Evolutionary conservation across 2,797 vertebrate genomes (phyloP).

Genomic region (Podarcis lilfordi): DNA sequence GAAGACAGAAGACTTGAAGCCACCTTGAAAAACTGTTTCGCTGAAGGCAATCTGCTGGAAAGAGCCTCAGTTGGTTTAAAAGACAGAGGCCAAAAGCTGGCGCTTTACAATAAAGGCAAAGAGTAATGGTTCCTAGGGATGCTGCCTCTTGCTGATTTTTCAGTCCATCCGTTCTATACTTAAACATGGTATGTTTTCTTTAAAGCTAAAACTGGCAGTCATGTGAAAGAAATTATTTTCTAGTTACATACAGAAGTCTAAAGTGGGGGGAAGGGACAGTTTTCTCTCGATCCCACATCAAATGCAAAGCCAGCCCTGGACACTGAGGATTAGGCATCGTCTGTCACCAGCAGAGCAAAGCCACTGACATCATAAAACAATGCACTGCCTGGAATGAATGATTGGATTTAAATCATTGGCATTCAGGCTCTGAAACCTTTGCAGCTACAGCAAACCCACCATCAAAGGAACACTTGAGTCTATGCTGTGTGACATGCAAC

Average conservation of each 20-base stretch:
- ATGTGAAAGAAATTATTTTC: constrained; percentile 53
- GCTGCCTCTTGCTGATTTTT: neutral
- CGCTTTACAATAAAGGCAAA: neutral
- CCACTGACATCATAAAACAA: constrained; percentile 69
- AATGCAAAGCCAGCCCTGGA: constrained; percentile 68
- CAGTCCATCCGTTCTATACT: neutral
- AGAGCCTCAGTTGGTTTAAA: neutral
- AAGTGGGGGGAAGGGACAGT: constrained; percentile 53
- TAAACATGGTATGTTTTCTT: constrained; percentile 58
- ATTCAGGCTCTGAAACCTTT: constrained; percentile 58
- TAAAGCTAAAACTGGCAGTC: constrained; percentile 57
- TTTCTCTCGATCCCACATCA: constrained; percentile 67
- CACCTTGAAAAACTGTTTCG: neutral
- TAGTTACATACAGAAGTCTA: constrained; percentile 50
- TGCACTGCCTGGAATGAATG: constrained; percentile 73
- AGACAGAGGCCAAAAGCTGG: neutral
- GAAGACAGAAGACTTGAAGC: neutral
- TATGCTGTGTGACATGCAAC: constrained; percentile 65
- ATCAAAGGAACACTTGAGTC: constrained; percentile 69
- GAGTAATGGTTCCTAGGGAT: neutral
- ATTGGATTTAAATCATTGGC: constrained; percentile 73
- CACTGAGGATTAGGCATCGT: constrained; percentile 60
- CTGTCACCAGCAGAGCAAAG: constrained; percentile 66
- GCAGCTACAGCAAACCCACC: constrained; percentile 64
- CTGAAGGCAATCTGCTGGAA: neutral